Percentiles rank a stretch among this genome's conserved stretches.
Evolutionary conservation across 1,140 invertebrate species (phyloP).

Genomic region (Hypsibius dujardini): DNA sequence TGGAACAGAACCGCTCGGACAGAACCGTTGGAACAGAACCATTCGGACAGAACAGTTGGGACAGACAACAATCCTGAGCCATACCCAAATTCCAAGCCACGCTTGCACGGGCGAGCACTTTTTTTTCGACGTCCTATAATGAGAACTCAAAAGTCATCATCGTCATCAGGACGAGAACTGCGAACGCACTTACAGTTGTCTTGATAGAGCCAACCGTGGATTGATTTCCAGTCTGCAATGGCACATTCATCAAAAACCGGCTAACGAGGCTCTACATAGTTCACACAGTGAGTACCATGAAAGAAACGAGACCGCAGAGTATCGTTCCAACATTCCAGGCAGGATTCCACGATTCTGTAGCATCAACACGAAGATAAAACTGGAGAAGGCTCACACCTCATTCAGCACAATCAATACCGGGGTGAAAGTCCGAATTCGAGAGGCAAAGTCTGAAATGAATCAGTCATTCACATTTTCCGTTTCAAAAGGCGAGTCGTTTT

Average conservation of each 20-base stretch:
- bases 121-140: not conserved
- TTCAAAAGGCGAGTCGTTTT: not conserved
- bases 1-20: too few species aligned
- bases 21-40: too few species aligned
- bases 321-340: conserved; percentile 16
- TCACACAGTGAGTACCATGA: not conserved
- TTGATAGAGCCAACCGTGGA: conserved; percentile 9
- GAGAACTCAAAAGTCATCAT: not conserved
- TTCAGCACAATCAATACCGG: not conserved
- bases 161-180: not conserved
- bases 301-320: not conserved
- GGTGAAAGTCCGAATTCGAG: conserved; percentile 11
- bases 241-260: not conserved
- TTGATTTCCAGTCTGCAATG: not conserved
- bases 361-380: not conserved
- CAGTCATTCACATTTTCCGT: not conserved
- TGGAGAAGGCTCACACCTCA: too few species aligned
- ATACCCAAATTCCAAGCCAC: not conserved
- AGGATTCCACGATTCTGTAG: conserved; percentile 15
- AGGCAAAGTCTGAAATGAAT: not conserved
- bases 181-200: not conserved
- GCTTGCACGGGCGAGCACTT: conserved; percentile 1
- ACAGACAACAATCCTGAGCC: too few species aligned
- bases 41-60: too few species aligned
- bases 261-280: not conserved